Conservation (phyloP, 2,113 vertebrate genomes). For the Brachypteracias leptosomus region DNA sequence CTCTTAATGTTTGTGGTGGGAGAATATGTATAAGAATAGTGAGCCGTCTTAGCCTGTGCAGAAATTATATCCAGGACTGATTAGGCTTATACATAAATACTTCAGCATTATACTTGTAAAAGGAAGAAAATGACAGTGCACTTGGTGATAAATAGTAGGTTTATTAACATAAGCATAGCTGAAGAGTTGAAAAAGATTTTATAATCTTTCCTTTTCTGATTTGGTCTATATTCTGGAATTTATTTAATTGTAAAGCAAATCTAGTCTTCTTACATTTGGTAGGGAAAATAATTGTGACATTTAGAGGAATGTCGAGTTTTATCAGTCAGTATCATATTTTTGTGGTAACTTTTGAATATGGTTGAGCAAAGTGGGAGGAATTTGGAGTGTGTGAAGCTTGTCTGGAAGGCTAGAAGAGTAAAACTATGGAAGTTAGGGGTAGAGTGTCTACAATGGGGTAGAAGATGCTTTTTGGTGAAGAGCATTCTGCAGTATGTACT, state of each 20-base stretch:
- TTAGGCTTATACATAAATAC: not conserved
- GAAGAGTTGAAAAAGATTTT: not conserved
- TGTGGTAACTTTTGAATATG: not conserved
- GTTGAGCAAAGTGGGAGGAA: not conserved
- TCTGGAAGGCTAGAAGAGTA: not conserved
- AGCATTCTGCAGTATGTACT: not conserved
- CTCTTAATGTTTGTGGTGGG: not conserved
- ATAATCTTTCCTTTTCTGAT: not conserved
- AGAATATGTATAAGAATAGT: not conserved
- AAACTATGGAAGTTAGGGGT: not conserved
- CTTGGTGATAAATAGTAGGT: not conserved
- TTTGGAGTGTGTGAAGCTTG: not conserved
- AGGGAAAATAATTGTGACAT: not conserved
- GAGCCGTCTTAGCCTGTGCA: not conserved
- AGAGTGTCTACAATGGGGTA: not conserved
- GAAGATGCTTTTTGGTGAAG: not conserved
- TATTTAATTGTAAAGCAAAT: not conserved
- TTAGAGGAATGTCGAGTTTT: not conserved
- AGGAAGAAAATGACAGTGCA: not conserved
- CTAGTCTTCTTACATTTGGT: not conserved
- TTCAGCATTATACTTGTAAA: not conserved
- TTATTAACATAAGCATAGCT: not conserved
- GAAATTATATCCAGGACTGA: not conserved
- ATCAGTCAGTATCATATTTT: not conserved
- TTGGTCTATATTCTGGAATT: not conserved